These are phyloP conservation scores for Onychomys leucogaster DNA, from an alignment of 2,797 vertebrate species.

Conservation along the genomic window DNA sequence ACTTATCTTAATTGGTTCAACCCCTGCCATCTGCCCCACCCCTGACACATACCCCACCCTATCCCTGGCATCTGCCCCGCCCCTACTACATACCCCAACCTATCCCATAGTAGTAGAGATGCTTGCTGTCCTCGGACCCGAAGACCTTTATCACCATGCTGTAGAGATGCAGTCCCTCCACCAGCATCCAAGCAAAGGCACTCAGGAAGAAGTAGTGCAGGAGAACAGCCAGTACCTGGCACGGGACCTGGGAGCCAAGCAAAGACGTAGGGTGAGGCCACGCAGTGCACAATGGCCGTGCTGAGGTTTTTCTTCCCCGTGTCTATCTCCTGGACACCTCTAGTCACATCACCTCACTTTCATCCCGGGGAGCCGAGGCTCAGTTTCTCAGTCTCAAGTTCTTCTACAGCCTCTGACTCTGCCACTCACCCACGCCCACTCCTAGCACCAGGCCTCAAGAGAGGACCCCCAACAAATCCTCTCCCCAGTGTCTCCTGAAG, in stretches of 20 bases:
- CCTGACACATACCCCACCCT: too few relatives aligned
- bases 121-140: conserved; percentile 97
- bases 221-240: conserved; percentile 94
- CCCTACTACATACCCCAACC: conserved; percentile 93
- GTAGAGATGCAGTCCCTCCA: conserved; percentile 98
- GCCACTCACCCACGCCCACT: neutral
- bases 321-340: fast-evolving
- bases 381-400: neutral
- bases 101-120: conserved; percentile 95
- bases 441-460: neutral
- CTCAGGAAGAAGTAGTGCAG: conserved; percentile 98
- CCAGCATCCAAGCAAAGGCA: conserved; percentile 98
- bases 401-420: fast-evolving
- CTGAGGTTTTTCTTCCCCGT: neutral
- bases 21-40: neutral
- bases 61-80: neutral
- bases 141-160: conserved; percentile 99
- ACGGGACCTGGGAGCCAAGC: conserved; percentile 89
- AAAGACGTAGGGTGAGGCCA: neutral
- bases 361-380: neutral
- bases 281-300: fast-evolving
- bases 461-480: fast-evolving
- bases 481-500: neutral
- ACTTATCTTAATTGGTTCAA: neutral
- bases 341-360: fast-evolving